phyloP scores from a whole-genome alignment of 2,113 vertebrate genomes.

The Anoplopoma fimbria region DNA sequence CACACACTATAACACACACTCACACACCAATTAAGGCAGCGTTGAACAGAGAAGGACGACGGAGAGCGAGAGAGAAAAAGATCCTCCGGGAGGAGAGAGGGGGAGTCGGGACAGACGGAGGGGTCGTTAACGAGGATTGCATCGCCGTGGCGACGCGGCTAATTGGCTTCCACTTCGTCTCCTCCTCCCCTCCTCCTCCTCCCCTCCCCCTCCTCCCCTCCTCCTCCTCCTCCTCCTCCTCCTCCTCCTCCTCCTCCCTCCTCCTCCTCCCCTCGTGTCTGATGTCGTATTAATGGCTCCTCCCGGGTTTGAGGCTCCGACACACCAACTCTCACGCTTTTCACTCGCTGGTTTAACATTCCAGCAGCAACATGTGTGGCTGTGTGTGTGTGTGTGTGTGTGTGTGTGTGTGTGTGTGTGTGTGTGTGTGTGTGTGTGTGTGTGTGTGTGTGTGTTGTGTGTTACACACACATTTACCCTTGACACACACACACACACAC shows the following conservation, averaged over 20 bases:
- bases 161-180: conserved; percentile 70
- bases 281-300: conserved; percentile 68
- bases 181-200: conserved; percentile 35
- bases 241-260: conserved; percentile 51
- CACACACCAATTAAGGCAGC: conserved; percentile 57
- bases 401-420: too few species aligned
- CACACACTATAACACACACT: background rate
- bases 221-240: conserved; percentile 32
- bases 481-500: too few species aligned
- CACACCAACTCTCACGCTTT: conserved; percentile 27
- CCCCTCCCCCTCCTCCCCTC: conserved; percentile 33
- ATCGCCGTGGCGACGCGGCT: conserved; percentile 60
- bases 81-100: background rate
- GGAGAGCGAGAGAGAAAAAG: conserved; percentile 20
- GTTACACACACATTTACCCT: too few species aligned
- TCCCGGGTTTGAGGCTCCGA: conserved; percentile 52
- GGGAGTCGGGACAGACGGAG: conserved; percentile 58
- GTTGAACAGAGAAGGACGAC: conserved; percentile 4
- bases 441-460: too few species aligned
- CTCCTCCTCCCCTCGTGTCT: conserved; percentile 26
- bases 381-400: too few species aligned
- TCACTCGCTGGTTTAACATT: conserved; percentile 49
- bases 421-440: too few species aligned
- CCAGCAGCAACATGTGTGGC: conserved; percentile 53
- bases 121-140: conserved; percentile 64